These are phyloP conservation scores for Orestias chungarensis DNA, from an alignment of 2,797 vertebrate genomes.

Conservation along the genomic window DNA sequence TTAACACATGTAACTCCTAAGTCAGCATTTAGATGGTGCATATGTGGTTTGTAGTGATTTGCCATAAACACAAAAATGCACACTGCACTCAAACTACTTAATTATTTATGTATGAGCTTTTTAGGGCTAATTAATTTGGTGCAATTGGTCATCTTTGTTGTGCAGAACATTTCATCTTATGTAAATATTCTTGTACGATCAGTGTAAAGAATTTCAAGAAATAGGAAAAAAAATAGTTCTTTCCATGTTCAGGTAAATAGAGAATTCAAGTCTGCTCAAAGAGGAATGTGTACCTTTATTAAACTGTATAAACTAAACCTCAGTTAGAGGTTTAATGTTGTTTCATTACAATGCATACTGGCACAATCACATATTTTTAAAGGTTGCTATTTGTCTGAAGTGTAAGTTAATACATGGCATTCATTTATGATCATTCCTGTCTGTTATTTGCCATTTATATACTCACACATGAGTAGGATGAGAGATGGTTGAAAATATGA, in stretches of 20 bases:
- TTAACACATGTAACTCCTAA: slow-evolving; percentile 50
- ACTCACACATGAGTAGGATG: slow-evolving; percentile 20
- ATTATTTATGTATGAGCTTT: slow-evolving; percentile 61
- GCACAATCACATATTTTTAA: background rate
- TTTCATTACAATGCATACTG: slow-evolving; percentile 3
- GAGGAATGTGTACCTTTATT: slow-evolving; percentile 9
- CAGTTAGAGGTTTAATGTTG: slow-evolving; percentile 16
- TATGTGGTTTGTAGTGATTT: background rate
- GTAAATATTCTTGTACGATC: slow-evolving; percentile 10
- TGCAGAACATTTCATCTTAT: slow-evolving; percentile 22
- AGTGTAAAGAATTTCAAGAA: background rate
- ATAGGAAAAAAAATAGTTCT: background rate
- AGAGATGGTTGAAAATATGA: slow-evolving; percentile 34
- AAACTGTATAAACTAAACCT: slow-evolving; percentile 4
- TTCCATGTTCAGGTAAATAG: slow-evolving; percentile 13
- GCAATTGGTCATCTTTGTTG: slow-evolving; percentile 28
- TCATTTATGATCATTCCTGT: slow-evolving; percentile 57
- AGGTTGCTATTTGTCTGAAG: slow-evolving; percentile 36
- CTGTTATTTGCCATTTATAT: slow-evolving; percentile 50
- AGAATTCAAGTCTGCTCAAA: slow-evolving; percentile 9
- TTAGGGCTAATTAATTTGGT: slow-evolving; percentile 43
- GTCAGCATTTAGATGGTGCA: slow-evolving; percentile 46
- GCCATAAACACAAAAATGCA: slow-evolving; percentile 27
- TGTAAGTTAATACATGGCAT: slow-evolving; percentile 40
- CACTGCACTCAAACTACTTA: slow-evolving; percentile 20